phyloP scores from a whole-genome alignment of 2,113 vertebrate genomes.

The Parus major region DNA sequence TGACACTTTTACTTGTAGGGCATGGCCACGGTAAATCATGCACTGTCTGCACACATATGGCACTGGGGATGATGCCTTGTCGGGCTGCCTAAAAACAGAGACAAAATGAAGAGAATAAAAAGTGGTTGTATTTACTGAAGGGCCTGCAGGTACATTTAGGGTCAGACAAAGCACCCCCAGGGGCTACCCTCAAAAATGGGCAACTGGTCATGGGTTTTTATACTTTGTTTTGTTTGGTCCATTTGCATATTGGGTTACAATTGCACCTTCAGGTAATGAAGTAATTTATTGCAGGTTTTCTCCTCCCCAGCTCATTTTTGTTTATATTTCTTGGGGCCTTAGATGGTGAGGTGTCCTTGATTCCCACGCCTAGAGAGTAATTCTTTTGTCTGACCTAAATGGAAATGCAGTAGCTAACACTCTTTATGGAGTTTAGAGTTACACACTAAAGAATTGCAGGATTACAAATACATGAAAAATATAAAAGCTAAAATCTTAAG shows the following conservation, averaged over 20 bases:
- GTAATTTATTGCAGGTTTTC: background rate
- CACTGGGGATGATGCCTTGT: background rate
- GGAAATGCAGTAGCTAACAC: background rate
- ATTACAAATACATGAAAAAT: background rate
- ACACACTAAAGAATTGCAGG: background rate
- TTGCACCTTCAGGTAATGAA: background rate
- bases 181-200: background rate
- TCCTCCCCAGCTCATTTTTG: background rate
- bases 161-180: background rate
- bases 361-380: background rate
- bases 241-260: background rate
- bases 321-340: background rate
- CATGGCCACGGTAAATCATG: background rate
- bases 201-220: fast-evolving
- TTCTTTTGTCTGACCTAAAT: background rate
- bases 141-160: background rate
- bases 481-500: background rate
- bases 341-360: background rate
- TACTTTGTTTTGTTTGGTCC: background rate
- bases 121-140: background rate
- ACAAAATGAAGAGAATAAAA: background rate
- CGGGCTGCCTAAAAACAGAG: background rate
- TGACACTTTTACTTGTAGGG: background rate
- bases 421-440: background rate
- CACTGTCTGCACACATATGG: background rate